A percentile compares a stretch with the other conserved stretches of the same genome.
These are phyloP conservation scores for Pyrochroa serraticornis DNA, from an alignment of 2,888 invertebrate species.

Conservation along the genomic window DNA sequence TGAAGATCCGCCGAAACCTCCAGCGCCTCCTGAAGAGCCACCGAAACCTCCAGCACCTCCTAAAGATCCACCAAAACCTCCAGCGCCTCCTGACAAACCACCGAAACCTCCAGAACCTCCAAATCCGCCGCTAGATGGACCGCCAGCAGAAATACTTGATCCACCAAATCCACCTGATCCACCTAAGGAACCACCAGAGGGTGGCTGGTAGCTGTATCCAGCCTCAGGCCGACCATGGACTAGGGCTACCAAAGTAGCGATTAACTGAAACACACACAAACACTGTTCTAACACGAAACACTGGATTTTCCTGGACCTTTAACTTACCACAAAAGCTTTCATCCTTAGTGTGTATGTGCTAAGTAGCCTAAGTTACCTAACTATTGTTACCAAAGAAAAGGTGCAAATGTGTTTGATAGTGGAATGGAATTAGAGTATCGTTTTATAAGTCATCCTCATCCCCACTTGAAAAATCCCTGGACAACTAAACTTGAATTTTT, in stretches of 20 bases:
- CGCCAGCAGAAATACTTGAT: conserved; percentile 45
- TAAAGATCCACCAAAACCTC: conserved; percentile 55
- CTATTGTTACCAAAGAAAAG: conserved; percentile 16
- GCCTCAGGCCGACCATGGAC: conserved; percentile 68
- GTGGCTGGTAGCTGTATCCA: conserved; percentile 62
- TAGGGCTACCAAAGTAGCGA: conserved; percentile 61
- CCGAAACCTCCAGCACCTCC: conserved; percentile 47
- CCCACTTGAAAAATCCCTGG: conserved; percentile 11
- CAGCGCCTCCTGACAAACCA: conserved; percentile 46
- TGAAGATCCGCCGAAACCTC: conserved; percentile 46
- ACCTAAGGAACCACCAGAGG: too few relatives aligned
- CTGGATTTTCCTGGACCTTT: conserved; percentile 3
- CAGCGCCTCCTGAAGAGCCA: conserved; percentile 54
- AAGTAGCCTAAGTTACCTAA: too few relatives aligned
- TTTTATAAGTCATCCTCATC: conserved; percentile 18
- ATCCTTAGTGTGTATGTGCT: conserved; percentile 40
- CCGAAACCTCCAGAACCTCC: conserved; percentile 49
- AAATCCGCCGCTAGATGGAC: conserved; percentile 49
- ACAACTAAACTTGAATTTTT: conserved; percentile 14
- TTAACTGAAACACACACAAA: conserved; percentile 43
- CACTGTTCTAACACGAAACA: conserved; percentile 5
- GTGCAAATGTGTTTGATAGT: neutral
- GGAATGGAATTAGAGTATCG: conserved; percentile 1
- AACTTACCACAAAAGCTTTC: conserved; percentile 53
- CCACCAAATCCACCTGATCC: conserved; percentile 34